These are phyloP conservation scores for Avahi laniger DNA, from an alignment of 2,797 vertebrate species.

Conservation along the genomic window DNA sequence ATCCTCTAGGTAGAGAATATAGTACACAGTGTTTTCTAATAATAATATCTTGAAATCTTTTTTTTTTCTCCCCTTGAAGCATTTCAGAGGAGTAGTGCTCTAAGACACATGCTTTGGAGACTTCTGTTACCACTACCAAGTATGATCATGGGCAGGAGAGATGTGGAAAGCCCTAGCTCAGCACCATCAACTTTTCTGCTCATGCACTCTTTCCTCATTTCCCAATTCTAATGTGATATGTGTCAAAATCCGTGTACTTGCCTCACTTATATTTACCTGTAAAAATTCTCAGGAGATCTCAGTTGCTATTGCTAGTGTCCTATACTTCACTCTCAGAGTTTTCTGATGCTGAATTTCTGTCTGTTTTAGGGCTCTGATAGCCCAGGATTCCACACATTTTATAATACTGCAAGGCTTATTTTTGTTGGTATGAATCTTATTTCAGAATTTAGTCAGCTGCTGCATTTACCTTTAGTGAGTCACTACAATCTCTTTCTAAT, in stretches of 20 bases:
- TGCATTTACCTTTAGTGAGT: background rate
- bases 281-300: background rate
- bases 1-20: background rate
- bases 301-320: background rate
- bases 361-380: background rate
- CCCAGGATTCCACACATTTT: background rate
- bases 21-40: background rate
- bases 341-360: background rate
- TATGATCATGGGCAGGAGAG: background rate
- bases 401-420: background rate
- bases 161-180: background rate
- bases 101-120: background rate
- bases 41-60: background rate
- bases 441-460: background rate
- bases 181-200: background rate
- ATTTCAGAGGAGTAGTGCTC: background rate
- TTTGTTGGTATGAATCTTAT: background rate
- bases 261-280: background rate
- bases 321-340: background rate
- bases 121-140: background rate
- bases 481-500: background rate
- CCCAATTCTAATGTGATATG: background rate
- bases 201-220: background rate
- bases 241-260: background rate
- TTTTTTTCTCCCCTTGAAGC: background rate